These are phyloP conservation scores for Tachycineta bicolor DNA, from an alignment of 2,113 vertebrate species.

Conservation along the genomic window DNA sequence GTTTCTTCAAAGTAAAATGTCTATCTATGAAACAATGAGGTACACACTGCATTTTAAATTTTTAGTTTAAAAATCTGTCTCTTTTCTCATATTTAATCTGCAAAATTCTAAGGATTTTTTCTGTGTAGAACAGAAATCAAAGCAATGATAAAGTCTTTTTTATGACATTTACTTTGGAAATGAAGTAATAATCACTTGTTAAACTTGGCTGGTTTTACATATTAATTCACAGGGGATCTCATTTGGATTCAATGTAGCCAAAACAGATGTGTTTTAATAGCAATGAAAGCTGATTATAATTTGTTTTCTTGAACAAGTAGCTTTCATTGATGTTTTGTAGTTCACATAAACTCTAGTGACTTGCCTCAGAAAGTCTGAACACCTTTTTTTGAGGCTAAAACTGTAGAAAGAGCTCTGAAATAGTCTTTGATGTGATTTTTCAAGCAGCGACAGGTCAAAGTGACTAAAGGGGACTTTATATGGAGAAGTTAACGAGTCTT, in stretches of 20 bases:
- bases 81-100: not conserved
- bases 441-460: not conserved
- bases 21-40: not conserved
- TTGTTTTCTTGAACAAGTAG: constrained; percentile 5
- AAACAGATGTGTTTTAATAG: constrained; percentile 16
- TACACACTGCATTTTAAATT: not conserved
- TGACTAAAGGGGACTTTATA: not conserved
- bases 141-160: not conserved
- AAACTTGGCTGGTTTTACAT: not conserved
- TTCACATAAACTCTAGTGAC: not conserved
- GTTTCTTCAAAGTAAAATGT: not conserved
- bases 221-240: not conserved
- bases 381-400: not conserved
- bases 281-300: not conserved
- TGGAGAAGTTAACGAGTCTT: not conserved
- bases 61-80: not conserved
- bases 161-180: not conserved
- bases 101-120: not conserved
- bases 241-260: not conserved
- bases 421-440: constrained; percentile 6
- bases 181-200: not conserved
- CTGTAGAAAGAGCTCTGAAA: not conserved
- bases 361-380: not conserved
- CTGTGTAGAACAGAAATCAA: not conserved
- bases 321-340: not conserved